These are phyloP conservation scores for Electrophaes corylata DNA, from an alignment of 2,888 invertebrate genomes.

Conservation along the genomic window DNA sequence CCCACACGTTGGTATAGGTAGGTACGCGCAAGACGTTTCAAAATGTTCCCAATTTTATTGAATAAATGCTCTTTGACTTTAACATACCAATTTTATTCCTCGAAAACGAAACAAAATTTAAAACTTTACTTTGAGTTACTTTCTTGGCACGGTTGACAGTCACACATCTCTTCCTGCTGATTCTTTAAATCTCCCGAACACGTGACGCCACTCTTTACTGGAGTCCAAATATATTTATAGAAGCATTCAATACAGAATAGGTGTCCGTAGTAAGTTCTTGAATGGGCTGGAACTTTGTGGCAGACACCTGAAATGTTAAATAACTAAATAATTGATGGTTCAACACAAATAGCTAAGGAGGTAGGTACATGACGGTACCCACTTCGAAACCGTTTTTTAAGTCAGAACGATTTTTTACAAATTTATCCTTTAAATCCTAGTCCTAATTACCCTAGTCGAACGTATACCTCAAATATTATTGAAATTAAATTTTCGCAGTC, in stretches of 20 bases:
- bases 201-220: conserved; percentile 24
- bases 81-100: background rate
- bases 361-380: too few relatives aligned
- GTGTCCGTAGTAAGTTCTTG: conserved; percentile 45
- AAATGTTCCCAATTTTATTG: too few relatives aligned
- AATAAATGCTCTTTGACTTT: background rate
- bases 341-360: too few relatives aligned
- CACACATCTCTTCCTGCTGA: background rate
- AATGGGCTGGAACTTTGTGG: conserved; percentile 36
- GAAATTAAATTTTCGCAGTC: too few relatives aligned
- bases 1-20: too few relatives aligned
- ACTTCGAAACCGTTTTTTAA: too few relatives aligned
- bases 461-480: too few relatives aligned
- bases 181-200: conserved; percentile 9
- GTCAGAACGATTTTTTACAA: too few relatives aligned
- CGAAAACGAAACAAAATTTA: background rate
- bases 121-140: conserved; percentile 3
- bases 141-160: background rate
- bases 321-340: background rate
- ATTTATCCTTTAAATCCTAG: too few relatives aligned
- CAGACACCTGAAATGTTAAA: conserved; percentile 43
- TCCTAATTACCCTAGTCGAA: too few relatives aligned
- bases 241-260: conserved; percentile 50
- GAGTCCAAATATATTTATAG: conserved; percentile 50
- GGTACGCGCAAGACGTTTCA: too few relatives aligned